Evolutionary conservation across 2,113 vertebrate genomes (phyloP).

Genomic region (Pitta sordida): DNA sequence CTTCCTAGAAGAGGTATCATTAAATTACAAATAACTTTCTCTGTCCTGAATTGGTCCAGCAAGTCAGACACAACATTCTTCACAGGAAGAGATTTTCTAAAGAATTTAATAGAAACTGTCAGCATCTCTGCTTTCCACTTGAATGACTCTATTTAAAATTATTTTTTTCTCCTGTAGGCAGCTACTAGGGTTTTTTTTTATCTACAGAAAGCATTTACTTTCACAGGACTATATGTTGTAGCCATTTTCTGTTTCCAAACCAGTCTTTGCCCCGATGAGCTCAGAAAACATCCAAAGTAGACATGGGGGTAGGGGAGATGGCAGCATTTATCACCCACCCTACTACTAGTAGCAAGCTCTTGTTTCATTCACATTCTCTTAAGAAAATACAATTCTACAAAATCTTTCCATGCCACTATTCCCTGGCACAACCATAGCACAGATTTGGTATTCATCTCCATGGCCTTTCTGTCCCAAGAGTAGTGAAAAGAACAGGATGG

Average conservation of each 20-base stretch:
- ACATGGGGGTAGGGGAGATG: background rate
- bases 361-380: background rate
- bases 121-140: background rate
- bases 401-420: background rate
- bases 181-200: background rate
- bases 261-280: background rate
- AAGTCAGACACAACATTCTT: background rate
- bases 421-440: background rate
- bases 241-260: background rate
- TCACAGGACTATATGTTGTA: background rate
- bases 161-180: background rate
- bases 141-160: background rate
- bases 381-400: background rate
- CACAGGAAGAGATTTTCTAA: constrained; percentile 1
- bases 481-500: background rate
- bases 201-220: background rate
- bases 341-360: background rate
- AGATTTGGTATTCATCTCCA: background rate
- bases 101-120: constrained; percentile 1
- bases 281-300: background rate
- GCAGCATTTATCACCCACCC: background rate
- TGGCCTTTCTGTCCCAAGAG: background rate
- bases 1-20: background rate
- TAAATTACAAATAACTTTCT: background rate
- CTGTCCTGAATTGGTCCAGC: background rate